Evolutionary conservation across 2,888 invertebrate species (phyloP), one percentile per base, ranked within the genome.

Genomic region (Chalcis sispes): DNA sequence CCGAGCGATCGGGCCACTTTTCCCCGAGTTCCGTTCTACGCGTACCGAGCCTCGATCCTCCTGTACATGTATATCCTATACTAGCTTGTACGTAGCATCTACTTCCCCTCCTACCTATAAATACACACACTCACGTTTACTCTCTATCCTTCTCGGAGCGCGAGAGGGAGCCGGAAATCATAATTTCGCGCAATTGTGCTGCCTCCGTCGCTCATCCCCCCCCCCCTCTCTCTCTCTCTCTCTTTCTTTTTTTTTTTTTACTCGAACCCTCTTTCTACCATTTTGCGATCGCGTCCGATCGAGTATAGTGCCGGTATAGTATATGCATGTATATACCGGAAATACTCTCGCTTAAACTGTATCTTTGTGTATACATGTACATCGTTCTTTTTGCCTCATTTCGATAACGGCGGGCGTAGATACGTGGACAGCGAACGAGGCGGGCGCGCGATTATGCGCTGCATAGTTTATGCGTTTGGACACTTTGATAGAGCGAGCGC

Each of bases 1-100:
- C 54, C 66, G 65, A 61, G 70, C 76, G 78, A 80, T 80, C 74
- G 77, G 79, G 79, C 54, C 78, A 79, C 77, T 75, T 72, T 76
- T 72, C 66, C 67, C 42, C 59, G 52, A 32, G 46, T 67, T 36
- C 58, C 48, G 54, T 40, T 40, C 50, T 69, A 61, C 40, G 32
- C 25, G n/a, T 27, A 27, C 15, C 66, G 52, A 10, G 20, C 36
- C n/a, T 46, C 4, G 10, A 5, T 8, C 46, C 46, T 36, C 36
- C 36, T 10, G 36, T 36, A 4, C 10, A n/a, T n/a, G n/a, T n/a
- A n/a, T n/a, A n/a, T n/a, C n/a, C n/a, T n/a, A n/a, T n/a, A n/a
- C n/a, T n/a, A n/a, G n/a, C n/a, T n/a, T n/a, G n/a, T n/a, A n/a
- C n/a, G n/a, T n/a, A n/a, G n/a, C n/a, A n/a, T n/a, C n/a, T n/a